Evolutionary conservation across 2,888 invertebrate species (phyloP).

Genomic region (Pammene aurita): DNA sequence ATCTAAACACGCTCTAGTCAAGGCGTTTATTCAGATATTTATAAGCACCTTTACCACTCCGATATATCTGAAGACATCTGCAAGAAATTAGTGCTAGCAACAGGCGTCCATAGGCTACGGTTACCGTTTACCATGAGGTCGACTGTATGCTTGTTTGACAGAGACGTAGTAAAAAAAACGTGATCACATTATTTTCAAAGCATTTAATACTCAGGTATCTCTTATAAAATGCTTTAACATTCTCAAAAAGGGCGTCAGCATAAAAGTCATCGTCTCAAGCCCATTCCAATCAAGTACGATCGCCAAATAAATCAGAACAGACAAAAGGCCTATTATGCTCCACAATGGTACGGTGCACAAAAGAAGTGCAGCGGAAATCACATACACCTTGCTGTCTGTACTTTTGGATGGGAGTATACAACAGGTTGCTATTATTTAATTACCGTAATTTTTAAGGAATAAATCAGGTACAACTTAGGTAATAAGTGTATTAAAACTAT

Average conservation of each 20-base stretch:
- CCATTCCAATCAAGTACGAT: conserved; percentile 40
- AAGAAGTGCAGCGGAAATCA: conserved; percentile 56
- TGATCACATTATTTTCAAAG: no score
- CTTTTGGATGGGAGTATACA: conserved; percentile 44
- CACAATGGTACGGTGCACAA: conserved; percentile 48
- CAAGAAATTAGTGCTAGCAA: no score
- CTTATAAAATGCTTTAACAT: not conserved
- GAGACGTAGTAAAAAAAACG: no score
- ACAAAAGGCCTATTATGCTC: conserved; percentile 51
- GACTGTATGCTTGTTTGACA: no score
- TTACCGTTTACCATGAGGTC: no score
- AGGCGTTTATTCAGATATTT: no score
- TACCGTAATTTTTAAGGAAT: not conserved
- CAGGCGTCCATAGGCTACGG: no score
- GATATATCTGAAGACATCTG: no score
- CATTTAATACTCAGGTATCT: not conserved
- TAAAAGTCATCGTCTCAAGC: conserved; percentile 15
- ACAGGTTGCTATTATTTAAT: not conserved
- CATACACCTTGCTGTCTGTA: conserved; percentile 62
- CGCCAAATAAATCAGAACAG: conserved; percentile 44
- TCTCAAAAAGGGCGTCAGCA: conserved; percentile 8
- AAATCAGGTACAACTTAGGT: not conserved
- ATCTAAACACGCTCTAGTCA: no score
- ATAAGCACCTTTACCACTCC: no score
- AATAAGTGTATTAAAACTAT: no score